These are phyloP conservation scores for Galeruca laticollis DNA, from an alignment of 2,888 invertebrate genomes.

Conservation along the genomic window DNA sequence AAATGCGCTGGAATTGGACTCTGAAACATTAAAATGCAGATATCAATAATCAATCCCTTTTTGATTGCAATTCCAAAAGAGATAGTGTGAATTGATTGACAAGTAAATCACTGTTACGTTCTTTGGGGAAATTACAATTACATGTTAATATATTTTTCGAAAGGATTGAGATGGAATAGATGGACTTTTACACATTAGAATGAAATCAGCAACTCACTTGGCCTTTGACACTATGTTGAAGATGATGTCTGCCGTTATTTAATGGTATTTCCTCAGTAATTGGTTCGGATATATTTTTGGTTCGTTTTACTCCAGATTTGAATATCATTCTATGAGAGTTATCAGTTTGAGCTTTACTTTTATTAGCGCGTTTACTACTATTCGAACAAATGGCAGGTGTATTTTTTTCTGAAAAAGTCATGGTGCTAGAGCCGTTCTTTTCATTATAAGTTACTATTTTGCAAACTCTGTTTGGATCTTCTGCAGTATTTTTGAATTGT, in stretches of 20 bases:
- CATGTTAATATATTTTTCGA: too few relatives aligned
- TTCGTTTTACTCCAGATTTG: conserved; percentile 79
- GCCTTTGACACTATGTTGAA: conserved; percentile 77
- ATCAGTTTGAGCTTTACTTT: conserved; percentile 73
- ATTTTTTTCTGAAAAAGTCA: conserved; percentile 65
- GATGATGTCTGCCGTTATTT: conserved; percentile 81
- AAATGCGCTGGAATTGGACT: conserved; percentile 66
- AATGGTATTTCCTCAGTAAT: conserved; percentile 74
- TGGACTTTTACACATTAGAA: too few relatives aligned
- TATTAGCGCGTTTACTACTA: conserved; percentile 54
- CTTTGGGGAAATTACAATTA: too few relatives aligned
- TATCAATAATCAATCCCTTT: too few relatives aligned
- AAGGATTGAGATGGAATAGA: too few relatives aligned
- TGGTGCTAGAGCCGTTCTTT: conserved; percentile 63
- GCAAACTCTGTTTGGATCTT: conserved; percentile 51
- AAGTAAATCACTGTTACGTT: too few relatives aligned
- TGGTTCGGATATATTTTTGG: conserved; percentile 71
- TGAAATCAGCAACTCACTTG: conserved; percentile 53
- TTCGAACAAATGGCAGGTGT: conserved; percentile 44
- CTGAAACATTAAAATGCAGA: conserved; percentile 56
- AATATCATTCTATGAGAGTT: conserved; percentile 81
- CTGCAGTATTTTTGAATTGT: conserved; percentile 60
- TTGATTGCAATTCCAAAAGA: too few relatives aligned
- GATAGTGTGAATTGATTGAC: too few relatives aligned
- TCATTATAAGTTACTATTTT: conserved; percentile 66